Percentiles rank a stretch among this genome's conserved stretches.
These are phyloP conservation scores for Orchesellides sinensis DNA, from an alignment of 2,888 invertebrate genomes.

Conservation along the genomic window DNA sequence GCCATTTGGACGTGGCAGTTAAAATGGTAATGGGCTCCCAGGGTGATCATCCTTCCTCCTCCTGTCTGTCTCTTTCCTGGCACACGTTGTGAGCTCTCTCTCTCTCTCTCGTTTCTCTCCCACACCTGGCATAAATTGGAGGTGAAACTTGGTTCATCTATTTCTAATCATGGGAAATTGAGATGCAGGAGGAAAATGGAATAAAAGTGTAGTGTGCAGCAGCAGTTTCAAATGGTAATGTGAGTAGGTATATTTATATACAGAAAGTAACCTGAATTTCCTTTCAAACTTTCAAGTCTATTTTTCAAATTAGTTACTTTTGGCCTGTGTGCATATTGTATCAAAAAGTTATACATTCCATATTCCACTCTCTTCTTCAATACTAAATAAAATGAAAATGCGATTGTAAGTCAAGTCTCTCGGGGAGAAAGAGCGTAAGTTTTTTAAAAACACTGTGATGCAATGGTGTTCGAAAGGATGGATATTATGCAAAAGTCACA, in stretches of 20 bases:
- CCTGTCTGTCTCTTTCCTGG: neutral
- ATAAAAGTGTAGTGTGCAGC: neutral
- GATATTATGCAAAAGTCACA: slow-evolving; percentile 41
- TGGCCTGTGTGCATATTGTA: too few species aligned
- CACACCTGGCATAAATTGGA: slow-evolving; percentile 47
- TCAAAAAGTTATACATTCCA: slow-evolving; percentile 49
- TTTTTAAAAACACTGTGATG: too few species aligned
- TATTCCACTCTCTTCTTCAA: too few species aligned
- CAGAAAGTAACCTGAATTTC: slow-evolving; percentile 35
- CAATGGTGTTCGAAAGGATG: neutral
- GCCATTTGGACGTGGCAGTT: slow-evolving; percentile 12
- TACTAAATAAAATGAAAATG: slow-evolving; percentile 51
- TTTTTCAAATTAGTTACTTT: neutral
- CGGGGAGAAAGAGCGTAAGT: neutral
- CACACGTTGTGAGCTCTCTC: neutral
- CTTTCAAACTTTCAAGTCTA: slow-evolving; percentile 41
- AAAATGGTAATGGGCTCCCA: slow-evolving; percentile 30
- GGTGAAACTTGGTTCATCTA: slow-evolving; percentile 35
- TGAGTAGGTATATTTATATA: slow-evolving; percentile 10
- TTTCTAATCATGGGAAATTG: slow-evolving; percentile 47
- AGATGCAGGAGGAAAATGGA: neutral
- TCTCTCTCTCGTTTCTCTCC: slow-evolving; percentile 7
- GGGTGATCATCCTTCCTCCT: slow-evolving; percentile 22
- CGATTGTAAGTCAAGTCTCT: neutral
- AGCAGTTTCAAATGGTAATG: neutral